These are phyloP conservation scores for Heteronetta atricapilla DNA, from an alignment of 2,113 vertebrate genomes.

Conservation along the genomic window DNA sequence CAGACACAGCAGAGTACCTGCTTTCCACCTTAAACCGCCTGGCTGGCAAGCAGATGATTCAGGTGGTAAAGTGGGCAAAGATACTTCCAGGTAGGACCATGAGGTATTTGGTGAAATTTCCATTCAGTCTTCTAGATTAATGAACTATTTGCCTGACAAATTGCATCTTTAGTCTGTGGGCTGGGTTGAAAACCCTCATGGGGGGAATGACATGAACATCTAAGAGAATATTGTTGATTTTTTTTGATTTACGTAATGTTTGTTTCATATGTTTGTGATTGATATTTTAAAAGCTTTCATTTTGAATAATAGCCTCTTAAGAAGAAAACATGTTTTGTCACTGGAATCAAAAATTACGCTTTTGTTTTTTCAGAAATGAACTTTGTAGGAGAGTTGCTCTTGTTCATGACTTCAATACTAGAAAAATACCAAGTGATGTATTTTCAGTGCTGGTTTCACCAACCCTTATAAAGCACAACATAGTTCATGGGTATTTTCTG, in stretches of 20 bases:
- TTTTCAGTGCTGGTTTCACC: not conserved
- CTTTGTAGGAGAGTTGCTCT: not conserved
- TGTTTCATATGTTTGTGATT: not conserved
- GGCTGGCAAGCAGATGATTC: constrained; percentile 98
- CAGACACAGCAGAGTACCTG: constrained; percentile 93
- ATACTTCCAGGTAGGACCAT: constrained; percentile 92
- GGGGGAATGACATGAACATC: not conserved
- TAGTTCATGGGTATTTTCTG: constrained; percentile 59
- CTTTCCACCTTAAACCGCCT: constrained; percentile 96
- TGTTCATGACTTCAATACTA: not conserved
- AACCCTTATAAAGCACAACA: not conserved
- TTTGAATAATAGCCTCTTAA: not conserved
- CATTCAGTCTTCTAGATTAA: not conserved
- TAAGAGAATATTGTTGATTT: not conserved
- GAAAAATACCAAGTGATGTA: not conserved
- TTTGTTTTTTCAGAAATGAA: not conserved
- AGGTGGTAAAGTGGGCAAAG: constrained; percentile 99
- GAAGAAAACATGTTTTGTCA: not conserved
- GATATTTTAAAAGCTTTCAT: not conserved
- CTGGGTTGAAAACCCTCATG: not conserved
- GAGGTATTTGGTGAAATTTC: not conserved
- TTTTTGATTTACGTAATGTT: not conserved
- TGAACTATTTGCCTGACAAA: not conserved
- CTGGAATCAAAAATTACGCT: not conserved
- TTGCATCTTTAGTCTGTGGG: not conserved